Conservation (phyloP, 2,888 invertebrate species). For the Stomorhina lunata region DNA sequence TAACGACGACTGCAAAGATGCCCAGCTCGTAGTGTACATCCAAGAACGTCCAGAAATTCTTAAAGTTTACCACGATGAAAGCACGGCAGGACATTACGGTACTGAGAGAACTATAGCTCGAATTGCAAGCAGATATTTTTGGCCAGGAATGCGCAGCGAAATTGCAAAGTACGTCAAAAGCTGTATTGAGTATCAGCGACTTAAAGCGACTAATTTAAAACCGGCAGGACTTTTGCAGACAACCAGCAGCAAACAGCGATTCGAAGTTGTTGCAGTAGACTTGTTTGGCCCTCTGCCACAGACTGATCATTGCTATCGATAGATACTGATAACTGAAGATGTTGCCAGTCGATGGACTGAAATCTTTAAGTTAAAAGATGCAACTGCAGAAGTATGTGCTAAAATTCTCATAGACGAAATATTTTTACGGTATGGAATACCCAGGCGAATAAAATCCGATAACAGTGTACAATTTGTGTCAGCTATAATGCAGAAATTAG, state of each 20-base stretch:
- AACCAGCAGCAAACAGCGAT: conserved; percentile 55
- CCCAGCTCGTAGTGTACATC: conserved; percentile 42
- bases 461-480: conserved; percentile 75
- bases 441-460: conserved; percentile 73
- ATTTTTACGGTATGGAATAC: conserved; percentile 73
- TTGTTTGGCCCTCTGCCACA: conserved; percentile 63
- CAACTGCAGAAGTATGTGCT: conserved; percentile 72
- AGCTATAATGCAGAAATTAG: conserved; percentile 73
- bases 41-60: conserved; percentile 36
- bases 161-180: conserved; percentile 36
- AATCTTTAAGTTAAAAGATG: conserved; percentile 70
- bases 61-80: conserved; percentile 56
- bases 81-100: conserved; percentile 64
- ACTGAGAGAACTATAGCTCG: conserved; percentile 48
- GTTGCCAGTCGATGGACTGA: conserved; percentile 70
- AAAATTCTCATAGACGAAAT: conserved; percentile 71
- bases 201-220: conserved; percentile 63
- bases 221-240: conserved; percentile 64
- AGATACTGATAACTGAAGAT: conserved; percentile 71
- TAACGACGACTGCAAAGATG: conserved; percentile 38
- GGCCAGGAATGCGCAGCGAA: conserved; percentile 60
- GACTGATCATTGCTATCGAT: conserved; percentile 60
- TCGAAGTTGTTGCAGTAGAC: conserved; percentile 64
- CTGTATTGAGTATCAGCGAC: conserved; percentile 61
- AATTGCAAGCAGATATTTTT: conserved; percentile 58